A percentile compares a stretch with the other conserved stretches of the same genome.
Evolutionary conservation across 2,888 invertebrate species (phyloP).

Genomic region (Platycnemis pennipes): DNA sequence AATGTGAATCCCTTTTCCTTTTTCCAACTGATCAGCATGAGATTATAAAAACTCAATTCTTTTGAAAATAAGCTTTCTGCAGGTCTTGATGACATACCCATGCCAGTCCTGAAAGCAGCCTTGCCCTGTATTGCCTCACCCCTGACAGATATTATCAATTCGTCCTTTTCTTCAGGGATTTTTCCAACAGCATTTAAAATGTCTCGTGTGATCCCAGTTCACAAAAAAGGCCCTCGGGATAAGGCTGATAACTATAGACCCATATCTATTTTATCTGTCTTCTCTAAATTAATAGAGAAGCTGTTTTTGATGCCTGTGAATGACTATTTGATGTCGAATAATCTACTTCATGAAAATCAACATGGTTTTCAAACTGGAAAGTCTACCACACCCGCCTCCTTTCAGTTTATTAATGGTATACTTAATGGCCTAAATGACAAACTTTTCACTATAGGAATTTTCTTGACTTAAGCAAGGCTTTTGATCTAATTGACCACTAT

Average conservation of each 20-base stretch:
- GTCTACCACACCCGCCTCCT: not conserved
- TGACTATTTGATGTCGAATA: not conserved
- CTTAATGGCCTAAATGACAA: no score
- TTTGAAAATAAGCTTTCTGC: not conserved
- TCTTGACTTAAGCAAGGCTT: no score
- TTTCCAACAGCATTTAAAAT: not conserved
- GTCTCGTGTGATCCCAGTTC: not conserved
- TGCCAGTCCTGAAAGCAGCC: no score
- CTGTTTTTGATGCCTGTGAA: not conserved
- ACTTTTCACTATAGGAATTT: no score
- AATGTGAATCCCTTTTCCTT: no score
- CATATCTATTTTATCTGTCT: not conserved
- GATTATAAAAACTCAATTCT: not conserved
- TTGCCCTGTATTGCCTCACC: no score
- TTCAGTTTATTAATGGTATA: no score
- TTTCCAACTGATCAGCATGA: not conserved
- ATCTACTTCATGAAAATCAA: not conserved
- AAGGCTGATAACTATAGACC: constrained; percentile 47
- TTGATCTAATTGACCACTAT: no score
- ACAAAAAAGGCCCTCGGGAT: not conserved
- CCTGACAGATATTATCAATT: not conserved
- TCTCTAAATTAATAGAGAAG: constrained; percentile 36
- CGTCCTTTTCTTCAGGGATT: not conserved
- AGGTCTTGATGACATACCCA: not conserved
- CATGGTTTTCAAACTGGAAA: not conserved